Evolutionary conservation across 2,113 vertebrate genomes (phyloP).

Genomic region (Cebidichthys violaceus): DNA sequence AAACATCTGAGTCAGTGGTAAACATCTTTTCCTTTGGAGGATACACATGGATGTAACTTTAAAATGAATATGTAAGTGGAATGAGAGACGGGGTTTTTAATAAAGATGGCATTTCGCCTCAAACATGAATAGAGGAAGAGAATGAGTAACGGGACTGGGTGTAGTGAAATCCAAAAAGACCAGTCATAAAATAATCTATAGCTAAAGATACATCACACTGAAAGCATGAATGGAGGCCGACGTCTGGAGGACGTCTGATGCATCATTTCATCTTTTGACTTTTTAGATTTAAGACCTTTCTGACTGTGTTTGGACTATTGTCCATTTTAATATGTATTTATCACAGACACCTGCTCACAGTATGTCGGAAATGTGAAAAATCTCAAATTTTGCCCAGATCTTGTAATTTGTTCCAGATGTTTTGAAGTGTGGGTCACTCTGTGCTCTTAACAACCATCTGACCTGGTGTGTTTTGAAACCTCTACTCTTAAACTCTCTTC

Average conservation of each 20-base stretch:
- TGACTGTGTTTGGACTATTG: neutral
- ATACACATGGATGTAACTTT: neutral
- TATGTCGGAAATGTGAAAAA: conserved; percentile 59
- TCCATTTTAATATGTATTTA: conserved; percentile 16
- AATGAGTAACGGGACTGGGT: neutral
- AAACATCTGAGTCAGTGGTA: neutral
- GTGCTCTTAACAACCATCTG: neutral
- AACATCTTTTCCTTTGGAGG: neutral
- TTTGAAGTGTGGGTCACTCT: conserved; percentile 23
- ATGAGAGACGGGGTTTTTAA: neutral
- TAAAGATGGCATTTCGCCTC: neutral
- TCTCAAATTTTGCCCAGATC: conserved; percentile 28
- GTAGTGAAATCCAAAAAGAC: neutral
- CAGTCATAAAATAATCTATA: neutral
- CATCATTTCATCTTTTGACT: neutral
- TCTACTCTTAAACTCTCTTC: neutral
- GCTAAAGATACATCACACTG: neutral
- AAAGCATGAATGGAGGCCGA: conserved; percentile 2
- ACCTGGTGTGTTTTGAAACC: neutral
- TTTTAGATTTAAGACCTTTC: neutral
- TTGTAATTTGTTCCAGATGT: conserved; percentile 54
- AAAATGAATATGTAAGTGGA: neutral
- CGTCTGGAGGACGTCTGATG: conserved; percentile 6
- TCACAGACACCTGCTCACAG: conserved; percentile 45
- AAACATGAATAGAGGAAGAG: neutral